Base-by-base conservation (phyloP, 2,888 invertebrate genomes). In the Himalopsyche japonica region DNA sequence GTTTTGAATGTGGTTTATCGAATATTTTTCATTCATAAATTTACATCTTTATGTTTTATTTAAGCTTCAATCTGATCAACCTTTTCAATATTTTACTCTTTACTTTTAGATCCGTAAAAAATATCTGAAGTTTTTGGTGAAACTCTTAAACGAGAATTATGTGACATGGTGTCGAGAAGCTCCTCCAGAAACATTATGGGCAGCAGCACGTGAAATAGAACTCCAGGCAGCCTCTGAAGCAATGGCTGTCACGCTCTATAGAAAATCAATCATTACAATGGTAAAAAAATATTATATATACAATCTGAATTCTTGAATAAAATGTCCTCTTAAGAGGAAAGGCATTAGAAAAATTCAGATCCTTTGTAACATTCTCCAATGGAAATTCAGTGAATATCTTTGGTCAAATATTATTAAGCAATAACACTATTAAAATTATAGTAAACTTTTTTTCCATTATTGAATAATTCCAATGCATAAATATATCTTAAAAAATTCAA, bases 201-300 rank as follows among this genome's bases (percentile, higher is more conserved):
- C 91, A 88, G 92, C 92, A 88, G 92, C 92, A 43, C 91, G 91
- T 87, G 88, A 88, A 80, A 89, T 92, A 82, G 92, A 92, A 88
- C 89, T 89, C 87, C 89, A 89, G 84, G 92, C 92, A 77, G 91
- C 91, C 5, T 90, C 91, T 83, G 89, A 89, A 24, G 91, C 91
- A 82, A 92, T 92, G 92, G 90, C 91, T 20, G 90, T 90, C 2
- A 90, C 92, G 76, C 87, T 92, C 8, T 92, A 92, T 87, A 89
- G 92, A 86, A 90, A 90, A 86, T 90, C 90, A 87, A 90, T 92
- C 83, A 87, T 90, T 18, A 57, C 89, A 81, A 89, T 89, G 90
- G 92, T 92, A 89, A 48, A n/a, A n/a, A n/a, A 6, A 80, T 18
- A 49, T 32, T 15, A 2, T 43, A 15, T 15, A 12, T 43, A 43